Evolutionary conservation across 2,888 invertebrate genomes (phyloP).

Genomic region (Troilus luridus): DNA sequence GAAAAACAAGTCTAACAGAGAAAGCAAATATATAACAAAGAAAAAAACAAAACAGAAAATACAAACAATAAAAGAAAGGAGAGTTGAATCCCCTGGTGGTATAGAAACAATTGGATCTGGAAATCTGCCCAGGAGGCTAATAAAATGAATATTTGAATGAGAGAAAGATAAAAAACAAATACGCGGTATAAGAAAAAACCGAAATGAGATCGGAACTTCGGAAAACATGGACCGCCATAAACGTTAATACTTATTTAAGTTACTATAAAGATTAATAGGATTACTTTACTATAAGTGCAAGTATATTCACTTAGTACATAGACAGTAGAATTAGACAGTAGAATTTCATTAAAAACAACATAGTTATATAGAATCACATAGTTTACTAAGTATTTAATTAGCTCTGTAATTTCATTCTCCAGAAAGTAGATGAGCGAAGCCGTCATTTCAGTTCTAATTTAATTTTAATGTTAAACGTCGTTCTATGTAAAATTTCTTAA

Average conservation of each 20-base stretch:
- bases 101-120: slow-evolving; percentile 10
- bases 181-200: neutral
- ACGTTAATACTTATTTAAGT: neutral
- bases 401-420: too few species aligned
- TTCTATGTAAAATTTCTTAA: too few species aligned
- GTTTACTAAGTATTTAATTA: too few species aligned
- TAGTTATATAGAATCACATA: too few species aligned
- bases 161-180: neutral
- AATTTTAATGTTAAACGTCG: too few species aligned
- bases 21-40: neutral
- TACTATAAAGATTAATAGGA: too few species aligned
- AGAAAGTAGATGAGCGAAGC: too few species aligned
- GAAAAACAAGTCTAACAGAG: neutral
- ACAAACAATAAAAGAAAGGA: slow-evolving; percentile 2
- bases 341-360: too few species aligned
- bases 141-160: slow-evolving; percentile 26
- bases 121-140: slow-evolving; percentile 3
- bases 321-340: too few species aligned
- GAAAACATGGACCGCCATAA: neutral
- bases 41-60: neutral
- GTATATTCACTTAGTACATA: too few species aligned
- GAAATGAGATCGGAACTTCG: neutral
- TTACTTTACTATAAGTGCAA: too few species aligned
- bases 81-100: neutral
- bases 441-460: too few species aligned